A percentile compares a stretch with the other conserved stretches of the same genome.
Conservation (phyloP, 2,888 invertebrate species). For the Campoletis raptor region DNA sequence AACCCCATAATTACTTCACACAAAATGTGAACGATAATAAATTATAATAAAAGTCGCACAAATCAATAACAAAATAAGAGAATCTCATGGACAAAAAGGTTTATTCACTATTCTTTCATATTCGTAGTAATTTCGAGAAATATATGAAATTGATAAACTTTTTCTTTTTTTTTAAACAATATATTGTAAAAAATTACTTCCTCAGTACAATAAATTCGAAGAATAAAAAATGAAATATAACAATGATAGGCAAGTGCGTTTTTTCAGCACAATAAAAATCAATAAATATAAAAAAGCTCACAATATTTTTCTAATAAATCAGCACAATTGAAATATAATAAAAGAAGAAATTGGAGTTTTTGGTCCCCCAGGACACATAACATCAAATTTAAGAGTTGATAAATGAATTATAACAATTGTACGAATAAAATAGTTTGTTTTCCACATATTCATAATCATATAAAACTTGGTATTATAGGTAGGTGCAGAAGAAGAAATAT, state of each 20-base stretch:
- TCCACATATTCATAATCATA: neutral
- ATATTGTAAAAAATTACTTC: too few species aligned
- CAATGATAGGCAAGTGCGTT: neutral
- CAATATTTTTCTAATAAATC: neutral
- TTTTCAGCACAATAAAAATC: neutral
- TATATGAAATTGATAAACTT: neutral
- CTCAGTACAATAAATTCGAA: neutral
- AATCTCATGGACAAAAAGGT: neutral
- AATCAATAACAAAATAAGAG: neutral
- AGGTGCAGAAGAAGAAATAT: slow-evolving; percentile 80
- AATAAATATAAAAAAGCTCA: neutral
- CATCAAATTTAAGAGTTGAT: neutral
- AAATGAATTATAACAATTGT: neutral
- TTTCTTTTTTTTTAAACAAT: neutral
- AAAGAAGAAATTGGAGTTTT: neutral
- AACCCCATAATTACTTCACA: too few species aligned
- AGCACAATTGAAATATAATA: neutral
- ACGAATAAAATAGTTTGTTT: neutral
- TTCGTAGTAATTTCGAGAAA: neutral
- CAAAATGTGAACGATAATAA: neutral
- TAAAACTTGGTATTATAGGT: slow-evolving; percentile 71
- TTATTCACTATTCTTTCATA: neutral
- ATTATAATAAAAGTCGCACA: neutral
- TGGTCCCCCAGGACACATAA: neutral
- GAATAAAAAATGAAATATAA: neutral